Evolutionary conservation across 1,140 invertebrate genomes (phyloP), one percentile per base, ranked within the genome.

Genomic region (Diorhabda elongata): DNA sequence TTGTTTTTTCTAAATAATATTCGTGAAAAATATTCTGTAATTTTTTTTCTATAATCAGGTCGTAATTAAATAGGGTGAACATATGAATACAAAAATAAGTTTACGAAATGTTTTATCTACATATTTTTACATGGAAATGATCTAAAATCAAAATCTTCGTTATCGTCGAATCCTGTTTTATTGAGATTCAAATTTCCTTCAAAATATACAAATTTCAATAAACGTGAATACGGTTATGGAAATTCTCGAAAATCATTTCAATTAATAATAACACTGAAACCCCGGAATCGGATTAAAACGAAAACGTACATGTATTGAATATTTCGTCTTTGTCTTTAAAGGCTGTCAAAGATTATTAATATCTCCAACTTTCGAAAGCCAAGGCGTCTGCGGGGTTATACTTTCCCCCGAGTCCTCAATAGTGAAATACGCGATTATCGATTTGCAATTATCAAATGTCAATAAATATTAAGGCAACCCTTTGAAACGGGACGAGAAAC

Each of bases 301-400:
- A 60, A 67, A 60, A 67, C 45, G 58, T 67, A 67, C 52, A 41
- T 60, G 42, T 60, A 67, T 59, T 47, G 65, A 60, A 60, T 45
- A 43, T 60, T 60, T 9, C 52, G 7, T 43, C 65, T 67, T 67
- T 67, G 65, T 67, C 42, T 67, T 67, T 26, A 5, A 60, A 59
- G 43, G 65, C 65, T 67, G 65, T 67, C 65, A 67, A 67, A 67
- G 65, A 67, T 67, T 67, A 67, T 67, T 67, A 67, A 67, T 67
- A 67, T 67, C 44, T 60, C 57, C 44, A 67, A 56, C 57, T 42
- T 57, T 65, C 64, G 57, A 61, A 45, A 43, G 58, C 64, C 45
- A 61, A 45, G 58, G 58, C 65, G 65, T 60, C 65, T 67, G 44
- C 45, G 60, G 58, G 65, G 47, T 52, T n/a, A 8, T 8, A 52